Evolutionary conservation across 2,797 vertebrate genomes (phyloP).

Genomic region (Dendrocincla tyrannina): DNA sequence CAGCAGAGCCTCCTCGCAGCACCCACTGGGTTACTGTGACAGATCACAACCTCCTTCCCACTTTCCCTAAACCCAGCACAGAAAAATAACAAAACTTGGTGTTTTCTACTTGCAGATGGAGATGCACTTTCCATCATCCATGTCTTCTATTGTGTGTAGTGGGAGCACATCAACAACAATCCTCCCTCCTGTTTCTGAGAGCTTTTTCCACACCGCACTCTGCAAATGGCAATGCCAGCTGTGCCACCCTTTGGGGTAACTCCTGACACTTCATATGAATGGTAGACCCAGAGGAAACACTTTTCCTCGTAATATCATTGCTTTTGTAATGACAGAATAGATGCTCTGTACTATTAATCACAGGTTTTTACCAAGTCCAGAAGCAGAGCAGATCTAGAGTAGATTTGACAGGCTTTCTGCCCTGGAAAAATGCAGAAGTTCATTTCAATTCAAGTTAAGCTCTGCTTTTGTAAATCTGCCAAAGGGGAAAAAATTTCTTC

Average conservation of each 20-base stretch:
- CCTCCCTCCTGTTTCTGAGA: fast-evolving
- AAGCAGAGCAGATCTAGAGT: conserved; percentile 13
- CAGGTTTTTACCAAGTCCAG: background rate
- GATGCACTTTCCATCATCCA: background rate
- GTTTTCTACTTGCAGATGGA: background rate
- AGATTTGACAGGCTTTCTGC: conserved; percentile 48
- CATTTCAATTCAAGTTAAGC: conserved; percentile 58
- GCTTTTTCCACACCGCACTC: background rate
- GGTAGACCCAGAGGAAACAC: background rate
- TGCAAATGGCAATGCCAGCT: background rate
- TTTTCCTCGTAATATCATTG: background rate
- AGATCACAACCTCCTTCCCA: background rate
- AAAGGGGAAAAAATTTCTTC: conserved; percentile 55
- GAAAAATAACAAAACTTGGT: background rate
- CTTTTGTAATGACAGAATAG: background rate
- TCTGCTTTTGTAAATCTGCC: conserved; percentile 57
- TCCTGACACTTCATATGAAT: background rate
- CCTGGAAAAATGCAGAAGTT: conserved; percentile 50
- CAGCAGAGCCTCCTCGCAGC: background rate
- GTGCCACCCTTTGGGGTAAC: background rate
- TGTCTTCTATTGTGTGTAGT: background rate
- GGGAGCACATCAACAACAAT: background rate
- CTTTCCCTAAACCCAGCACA: background rate
- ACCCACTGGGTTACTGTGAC: fast-evolving
- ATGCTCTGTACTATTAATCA: background rate